These are phyloP conservation scores for Drosophila oshimai DNA, from an alignment of 1,140 invertebrate genomes.

Conservation along the genomic window DNA sequence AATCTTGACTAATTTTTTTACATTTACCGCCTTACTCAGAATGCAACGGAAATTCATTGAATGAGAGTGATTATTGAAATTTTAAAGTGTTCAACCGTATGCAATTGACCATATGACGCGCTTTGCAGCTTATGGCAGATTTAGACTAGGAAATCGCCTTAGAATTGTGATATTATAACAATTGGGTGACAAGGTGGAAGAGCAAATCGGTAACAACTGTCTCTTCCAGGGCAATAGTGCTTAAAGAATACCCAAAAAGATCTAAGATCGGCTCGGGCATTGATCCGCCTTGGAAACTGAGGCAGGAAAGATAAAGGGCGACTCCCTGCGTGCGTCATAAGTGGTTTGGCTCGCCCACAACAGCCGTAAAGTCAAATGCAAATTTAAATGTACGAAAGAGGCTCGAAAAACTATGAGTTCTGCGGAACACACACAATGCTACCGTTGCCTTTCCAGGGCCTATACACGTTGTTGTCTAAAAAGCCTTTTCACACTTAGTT, in stretches of 20 bases:
- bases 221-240: conserved; percentile 7
- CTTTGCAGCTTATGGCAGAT: conserved; percentile 78
- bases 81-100: conserved; percentile 31
- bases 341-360: conserved; percentile 58
- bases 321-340: conserved; percentile 45
- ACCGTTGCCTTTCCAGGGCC: conserved; percentile 2
- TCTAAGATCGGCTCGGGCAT: conserved; percentile 15
- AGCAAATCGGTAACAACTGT: conserved; percentile 59
- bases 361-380: conserved; percentile 75
- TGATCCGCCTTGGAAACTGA: conserved; percentile 53
- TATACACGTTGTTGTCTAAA: conserved; percentile 21
- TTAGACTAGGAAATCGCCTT: conserved; percentile 61
- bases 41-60: not conserved
- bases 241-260: not conserved
- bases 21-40: not conserved
- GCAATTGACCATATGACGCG: conserved; percentile 76
- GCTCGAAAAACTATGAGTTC: conserved; percentile 47
- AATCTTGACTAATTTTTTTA: too few relatives aligned
- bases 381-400: conserved; percentile 64
- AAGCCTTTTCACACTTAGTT: conserved; percentile 76
- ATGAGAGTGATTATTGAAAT: not conserved
- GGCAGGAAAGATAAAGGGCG: not conserved
- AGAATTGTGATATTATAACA: conserved; percentile 55
- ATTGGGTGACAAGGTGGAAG: conserved; percentile 44
- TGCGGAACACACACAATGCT: conserved; percentile 41